These are phyloP conservation scores for Harpalus rubripes DNA, from an alignment of 2,888 invertebrate species.

Conservation along the genomic window DNA sequence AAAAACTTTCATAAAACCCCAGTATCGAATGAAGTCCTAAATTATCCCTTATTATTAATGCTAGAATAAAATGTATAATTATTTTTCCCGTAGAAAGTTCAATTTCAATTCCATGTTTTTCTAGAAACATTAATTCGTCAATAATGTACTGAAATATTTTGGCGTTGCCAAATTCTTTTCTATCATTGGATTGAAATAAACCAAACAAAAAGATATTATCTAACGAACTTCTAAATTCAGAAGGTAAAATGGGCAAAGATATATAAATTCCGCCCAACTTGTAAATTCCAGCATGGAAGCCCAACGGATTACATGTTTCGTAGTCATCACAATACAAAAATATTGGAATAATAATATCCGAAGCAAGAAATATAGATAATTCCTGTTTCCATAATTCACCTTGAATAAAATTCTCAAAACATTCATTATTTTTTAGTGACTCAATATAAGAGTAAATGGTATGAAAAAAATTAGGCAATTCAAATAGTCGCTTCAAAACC, in stretches of 20 bases:
- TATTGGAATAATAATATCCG: neutral
- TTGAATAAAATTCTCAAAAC: slow-evolving; percentile 20
- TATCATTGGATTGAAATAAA: slow-evolving; percentile 5
- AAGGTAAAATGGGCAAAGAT: neutral
- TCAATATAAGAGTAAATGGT: slow-evolving; percentile 11
- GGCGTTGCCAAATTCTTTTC: slow-evolving; percentile 40
- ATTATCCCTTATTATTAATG: slow-evolving; percentile 64
- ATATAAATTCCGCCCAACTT: slow-evolving; percentile 26
- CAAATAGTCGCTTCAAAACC: slow-evolving; percentile 39
- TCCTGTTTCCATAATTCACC: slow-evolving; percentile 1
- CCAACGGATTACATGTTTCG: no score
- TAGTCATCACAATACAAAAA: slow-evolving; percentile 26
- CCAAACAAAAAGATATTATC: slow-evolving; percentile 13
- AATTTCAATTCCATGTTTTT: slow-evolving; percentile 4
- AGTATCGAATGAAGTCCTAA: slow-evolving; percentile 45
- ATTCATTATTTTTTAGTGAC: slow-evolving; percentile 8
- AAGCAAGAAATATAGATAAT: neutral
- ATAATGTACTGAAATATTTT: slow-evolving; percentile 29
- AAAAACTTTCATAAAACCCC: slow-evolving; percentile 60
- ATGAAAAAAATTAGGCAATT: slow-evolving; percentile 24
- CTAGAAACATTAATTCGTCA: slow-evolving; percentile 6
- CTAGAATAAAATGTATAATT: slow-evolving; percentile 58
- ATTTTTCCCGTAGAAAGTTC: neutral
- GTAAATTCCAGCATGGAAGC: slow-evolving; percentile 37
- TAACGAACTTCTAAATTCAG: neutral